Conservation (phyloP, 2,797 vertebrate genomes). For the Hippocampus kuda region DNA sequence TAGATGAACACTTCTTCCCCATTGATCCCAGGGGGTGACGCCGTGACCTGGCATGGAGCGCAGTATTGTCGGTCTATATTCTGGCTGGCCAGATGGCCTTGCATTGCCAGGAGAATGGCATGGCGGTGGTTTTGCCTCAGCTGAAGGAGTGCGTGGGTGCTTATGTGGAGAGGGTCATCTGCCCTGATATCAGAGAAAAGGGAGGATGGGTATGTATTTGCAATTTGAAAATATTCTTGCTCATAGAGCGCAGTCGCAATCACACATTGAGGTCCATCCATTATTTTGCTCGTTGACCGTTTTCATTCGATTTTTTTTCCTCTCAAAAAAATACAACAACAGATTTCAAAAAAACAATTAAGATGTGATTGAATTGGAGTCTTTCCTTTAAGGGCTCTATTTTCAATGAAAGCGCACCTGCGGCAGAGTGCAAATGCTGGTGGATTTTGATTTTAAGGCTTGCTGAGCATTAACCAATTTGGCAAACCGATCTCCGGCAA, state of each 20-base stretch:
- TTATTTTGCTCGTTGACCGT: neutral
- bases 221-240: neutral
- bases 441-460: too few relatives aligned
- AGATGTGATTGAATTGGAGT: neutral
- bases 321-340: neutral
- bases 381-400: neutral
- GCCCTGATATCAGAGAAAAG: slow-evolving; percentile 61
- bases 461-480: too few relatives aligned
- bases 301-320: neutral
- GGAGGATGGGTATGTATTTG: slow-evolving; percentile 66
- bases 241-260: neutral
- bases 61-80: slow-evolving; percentile 67
- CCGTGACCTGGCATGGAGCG: slow-evolving; percentile 66
- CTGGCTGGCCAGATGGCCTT: slow-evolving; percentile 71
- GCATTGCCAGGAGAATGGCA: slow-evolving; percentile 63
- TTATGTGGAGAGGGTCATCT: slow-evolving; percentile 68
- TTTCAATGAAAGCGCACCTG: too few relatives aligned
- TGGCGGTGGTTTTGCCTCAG: slow-evolving; percentile 53
- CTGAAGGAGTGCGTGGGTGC: slow-evolving; percentile 62
- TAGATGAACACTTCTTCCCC: slow-evolving; percentile 67
- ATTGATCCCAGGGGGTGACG: slow-evolving; percentile 25
- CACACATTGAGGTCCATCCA: neutral
- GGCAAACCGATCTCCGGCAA: too few relatives aligned
- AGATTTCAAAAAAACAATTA: neutral
- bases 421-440: too few relatives aligned